Percentiles rank a stretch among this genome's conserved stretches.
These are phyloP conservation scores for Drosophila macrospina DNA, from an alignment of 2,888 invertebrate species.

Conservation along the genomic window DNA sequence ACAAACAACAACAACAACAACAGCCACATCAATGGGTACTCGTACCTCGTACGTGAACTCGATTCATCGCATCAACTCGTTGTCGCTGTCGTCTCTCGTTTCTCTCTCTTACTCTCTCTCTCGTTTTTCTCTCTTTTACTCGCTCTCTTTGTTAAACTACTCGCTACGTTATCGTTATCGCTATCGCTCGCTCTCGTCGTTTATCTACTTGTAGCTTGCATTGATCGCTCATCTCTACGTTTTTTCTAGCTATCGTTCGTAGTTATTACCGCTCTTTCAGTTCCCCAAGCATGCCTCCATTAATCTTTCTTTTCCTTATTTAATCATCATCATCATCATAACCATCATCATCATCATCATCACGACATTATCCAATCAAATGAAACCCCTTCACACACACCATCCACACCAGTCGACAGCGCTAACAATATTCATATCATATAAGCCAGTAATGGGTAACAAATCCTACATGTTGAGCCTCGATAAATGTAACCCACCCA, in stretches of 20 bases:
- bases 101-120: conserved; percentile 13
- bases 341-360: conserved; percentile 11
- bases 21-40: conserved; percentile 37
- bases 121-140: conserved; percentile 29
- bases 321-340: conserved; percentile 7
- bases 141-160: conserved; percentile 28
- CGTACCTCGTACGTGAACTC: conserved; percentile 29
- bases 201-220: conserved; percentile 33
- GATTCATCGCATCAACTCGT: conserved; percentile 39
- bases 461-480: conserved; percentile 40
- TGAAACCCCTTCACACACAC: conserved; percentile 16
- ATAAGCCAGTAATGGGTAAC: conserved; percentile 40
- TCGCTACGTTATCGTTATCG: conserved; percentile 19
- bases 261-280: conserved; percentile 39
- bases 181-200: conserved; percentile 43
- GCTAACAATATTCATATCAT: conserved; percentile 46
- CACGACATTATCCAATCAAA: conserved; percentile 6
- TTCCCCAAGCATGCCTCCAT: conserved; percentile 58
- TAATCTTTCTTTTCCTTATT: conserved; percentile 1
- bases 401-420: conserved; percentile 26
- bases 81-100: conserved; percentile 54
- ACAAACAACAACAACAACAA: no score
- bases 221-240: conserved; percentile 54
- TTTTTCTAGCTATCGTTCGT: conserved; percentile 61
- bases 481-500: conserved; percentile 73